Evolutionary conservation across 1,140 invertebrate species (phyloP).

Genomic region (Lepidotrigona ventralis): DNA sequence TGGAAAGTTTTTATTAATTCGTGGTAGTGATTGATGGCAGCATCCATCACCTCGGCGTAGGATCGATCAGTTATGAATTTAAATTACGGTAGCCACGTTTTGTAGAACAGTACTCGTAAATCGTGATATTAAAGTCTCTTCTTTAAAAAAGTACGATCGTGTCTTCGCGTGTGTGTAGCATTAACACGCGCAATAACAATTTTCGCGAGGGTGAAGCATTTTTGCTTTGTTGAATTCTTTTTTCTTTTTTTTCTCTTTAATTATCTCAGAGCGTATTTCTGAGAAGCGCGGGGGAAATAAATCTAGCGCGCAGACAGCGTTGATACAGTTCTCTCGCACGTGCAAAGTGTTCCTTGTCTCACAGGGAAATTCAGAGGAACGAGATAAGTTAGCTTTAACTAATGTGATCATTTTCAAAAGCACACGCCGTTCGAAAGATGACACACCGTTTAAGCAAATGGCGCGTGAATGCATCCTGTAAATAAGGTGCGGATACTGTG

Average conservation of each 20-base stretch:
- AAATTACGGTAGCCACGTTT: background rate
- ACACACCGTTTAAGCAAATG: background rate
- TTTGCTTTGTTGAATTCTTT: background rate
- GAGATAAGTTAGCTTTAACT: background rate
- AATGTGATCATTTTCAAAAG: background rate
- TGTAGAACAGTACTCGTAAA: background rate
- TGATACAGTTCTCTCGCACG: background rate
- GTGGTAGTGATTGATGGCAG: background rate
- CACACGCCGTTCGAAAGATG: background rate
- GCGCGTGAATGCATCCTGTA: too few relatives aligned
- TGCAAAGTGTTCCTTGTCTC: background rate
- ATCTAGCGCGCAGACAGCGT: background rate
- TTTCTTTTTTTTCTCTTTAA: background rate
- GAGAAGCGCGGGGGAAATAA: background rate
- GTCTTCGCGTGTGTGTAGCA: too few relatives aligned
- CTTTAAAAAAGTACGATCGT: too few relatives aligned
- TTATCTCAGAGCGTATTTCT: background rate
- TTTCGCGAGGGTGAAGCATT: background rate
- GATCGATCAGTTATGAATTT: background rate
- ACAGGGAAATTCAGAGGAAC: background rate
- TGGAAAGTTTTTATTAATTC: background rate
- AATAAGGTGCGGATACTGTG: background rate
- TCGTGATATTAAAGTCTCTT: too few relatives aligned
- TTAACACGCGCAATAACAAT: background rate
- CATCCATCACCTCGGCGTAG: background rate